Evolutionary conservation across 2,113 vertebrate species (phyloP).

Genomic region (Epinephelus fuscoguttatus): DNA sequence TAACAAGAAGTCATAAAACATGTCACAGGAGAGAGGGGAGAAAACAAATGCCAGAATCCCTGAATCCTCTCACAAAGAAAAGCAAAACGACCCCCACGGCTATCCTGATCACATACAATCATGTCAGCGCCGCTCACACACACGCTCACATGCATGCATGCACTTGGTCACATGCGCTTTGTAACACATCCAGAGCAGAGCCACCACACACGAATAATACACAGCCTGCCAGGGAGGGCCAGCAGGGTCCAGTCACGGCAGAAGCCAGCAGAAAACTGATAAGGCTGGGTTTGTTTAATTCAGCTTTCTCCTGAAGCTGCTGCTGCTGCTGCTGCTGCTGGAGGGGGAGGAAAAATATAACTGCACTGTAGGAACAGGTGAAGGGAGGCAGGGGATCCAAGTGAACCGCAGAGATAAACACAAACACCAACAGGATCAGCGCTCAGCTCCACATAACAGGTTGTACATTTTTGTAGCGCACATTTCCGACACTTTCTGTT

Average conservation of each 20-base stretch:
- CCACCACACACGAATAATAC: neutral
- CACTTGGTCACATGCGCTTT: slow-evolving; percentile 31
- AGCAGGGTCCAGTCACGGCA: slow-evolving; percentile 55
- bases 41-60: slow-evolving; percentile 69
- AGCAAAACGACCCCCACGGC: slow-evolving; percentile 55
- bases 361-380: slow-evolving; percentile 64
- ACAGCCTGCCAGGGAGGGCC: slow-evolving; percentile 53
- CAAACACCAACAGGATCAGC: slow-evolving; percentile 40
- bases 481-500: neutral
- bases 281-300: slow-evolving; percentile 69
- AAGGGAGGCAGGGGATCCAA: slow-evolving; percentile 41
- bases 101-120: slow-evolving; percentile 73
- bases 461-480: slow-evolving; percentile 8
- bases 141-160: slow-evolving; percentile 15
- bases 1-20: slow-evolving; percentile 76
- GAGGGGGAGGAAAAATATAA: slow-evolving; percentile 10
- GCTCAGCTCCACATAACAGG: slow-evolving; percentile 26
- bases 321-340: slow-evolving; percentile 34
- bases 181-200: slow-evolving; percentile 30
- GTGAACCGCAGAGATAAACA: slow-evolving; percentile 60
- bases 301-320: slow-evolving; percentile 46
- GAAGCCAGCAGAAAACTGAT: slow-evolving; percentile 61
- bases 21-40: slow-evolving; percentile 53
- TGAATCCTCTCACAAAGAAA: slow-evolving; percentile 57
- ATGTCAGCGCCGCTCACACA: slow-evolving; percentile 62